These are phyloP conservation scores for Daktulosphaira vitifoliae DNA, from an alignment of 1,140 invertebrate genomes.

Conservation along the genomic window DNA sequence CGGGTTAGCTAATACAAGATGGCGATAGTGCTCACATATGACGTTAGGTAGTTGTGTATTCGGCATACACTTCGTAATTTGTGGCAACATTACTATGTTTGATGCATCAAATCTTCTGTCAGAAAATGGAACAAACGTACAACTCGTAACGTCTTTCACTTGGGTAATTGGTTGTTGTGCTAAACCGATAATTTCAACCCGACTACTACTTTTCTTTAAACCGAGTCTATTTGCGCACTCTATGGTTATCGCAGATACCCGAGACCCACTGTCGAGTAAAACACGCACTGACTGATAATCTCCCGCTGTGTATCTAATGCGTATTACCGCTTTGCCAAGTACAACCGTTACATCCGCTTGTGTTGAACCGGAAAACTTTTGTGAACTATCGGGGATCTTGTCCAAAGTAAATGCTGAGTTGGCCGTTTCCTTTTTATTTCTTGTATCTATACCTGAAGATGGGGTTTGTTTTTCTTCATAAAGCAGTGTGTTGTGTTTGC, in stretches of 20 bases:
- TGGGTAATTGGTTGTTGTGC: background rate
- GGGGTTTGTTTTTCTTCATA: no score
- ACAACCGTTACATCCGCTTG: no score
- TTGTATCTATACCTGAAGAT: no score
- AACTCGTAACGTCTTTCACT: background rate
- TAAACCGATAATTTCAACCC: background rate
- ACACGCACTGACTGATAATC: no score
- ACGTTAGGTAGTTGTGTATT: background rate
- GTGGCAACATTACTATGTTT: background rate
- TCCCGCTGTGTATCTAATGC: no score
- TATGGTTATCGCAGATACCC: background rate
- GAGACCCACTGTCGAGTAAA: background rate
- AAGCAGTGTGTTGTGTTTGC: no score
- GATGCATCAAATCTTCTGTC: background rate
- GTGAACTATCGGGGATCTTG: no score
- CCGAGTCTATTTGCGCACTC: background rate
- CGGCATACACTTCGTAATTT: background rate
- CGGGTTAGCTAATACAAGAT: constrained; percentile 1
- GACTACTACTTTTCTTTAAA: background rate
- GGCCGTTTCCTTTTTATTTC: no score
- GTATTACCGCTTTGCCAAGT: no score
- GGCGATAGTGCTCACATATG: background rate
- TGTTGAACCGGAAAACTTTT: no score
- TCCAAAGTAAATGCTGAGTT: no score
- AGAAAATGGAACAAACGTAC: background rate